Evolutionary conservation across 2,113 vertebrate genomes (phyloP).

Genomic region (Mobula birostris): DNA sequence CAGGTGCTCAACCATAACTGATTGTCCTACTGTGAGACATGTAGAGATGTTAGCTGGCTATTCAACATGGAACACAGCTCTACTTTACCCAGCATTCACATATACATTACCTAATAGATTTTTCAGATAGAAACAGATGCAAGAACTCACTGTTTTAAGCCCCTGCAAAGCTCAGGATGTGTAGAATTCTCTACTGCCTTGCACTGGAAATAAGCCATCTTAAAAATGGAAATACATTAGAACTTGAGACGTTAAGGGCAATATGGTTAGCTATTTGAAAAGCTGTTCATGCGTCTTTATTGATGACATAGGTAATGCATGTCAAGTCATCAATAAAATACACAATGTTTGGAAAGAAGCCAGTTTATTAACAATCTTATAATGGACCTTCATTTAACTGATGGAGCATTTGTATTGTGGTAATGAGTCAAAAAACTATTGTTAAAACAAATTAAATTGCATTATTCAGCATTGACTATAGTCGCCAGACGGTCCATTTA

Average conservation of each 20-base stretch:
- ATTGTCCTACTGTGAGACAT: neutral
- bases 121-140: neutral
- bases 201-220: neutral
- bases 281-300: neutral
- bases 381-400: neutral
- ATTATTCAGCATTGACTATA: neutral
- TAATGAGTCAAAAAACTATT: neutral
- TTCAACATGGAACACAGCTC: neutral
- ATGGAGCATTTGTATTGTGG: neutral
- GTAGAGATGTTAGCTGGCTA: neutral
- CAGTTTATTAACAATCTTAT: neutral
- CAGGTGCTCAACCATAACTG: neutral
- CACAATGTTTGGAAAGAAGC: neutral
- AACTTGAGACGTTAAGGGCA: neutral
- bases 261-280: neutral
- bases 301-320: neutral
- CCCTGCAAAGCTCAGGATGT: neutral
- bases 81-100: neutral
- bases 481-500: neutral
- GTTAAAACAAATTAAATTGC: neutral
- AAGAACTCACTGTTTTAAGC: no score
- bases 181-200: neutral
- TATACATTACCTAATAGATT: neutral
- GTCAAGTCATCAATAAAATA: neutral
- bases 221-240: neutral